Evolutionary conservation across 2,797 vertebrate species (phyloP), one percentile per base, ranked within the genome.

Genomic region (Emydoidea blandingii): DNA sequence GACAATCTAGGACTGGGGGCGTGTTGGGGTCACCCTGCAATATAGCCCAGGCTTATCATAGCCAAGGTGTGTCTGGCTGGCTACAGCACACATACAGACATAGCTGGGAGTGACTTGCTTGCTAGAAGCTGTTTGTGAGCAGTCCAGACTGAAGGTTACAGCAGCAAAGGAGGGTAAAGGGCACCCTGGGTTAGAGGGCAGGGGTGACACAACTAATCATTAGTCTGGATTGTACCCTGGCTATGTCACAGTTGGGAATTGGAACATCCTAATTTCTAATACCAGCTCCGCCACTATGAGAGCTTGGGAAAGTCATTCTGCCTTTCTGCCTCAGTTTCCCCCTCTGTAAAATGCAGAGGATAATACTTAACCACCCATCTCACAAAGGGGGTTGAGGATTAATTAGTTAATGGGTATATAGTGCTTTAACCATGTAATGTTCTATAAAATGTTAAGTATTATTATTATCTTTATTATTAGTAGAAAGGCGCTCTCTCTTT

Each of bases 371-470:
- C 80, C 80, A 11, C 89, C 94, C 87, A 90, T 65, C 86, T 37
- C 59, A 1, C 1, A 79, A 50, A 59, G 47, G 81, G 21, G 78
- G 29, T 49, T 92, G 86, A 84, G 93, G 94, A 96, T 94, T 95
- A 96, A 87, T 96, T 96, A 94, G 90, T 89, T 97, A 97, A 96
- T 94, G 82, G 86, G 47, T 92, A 78, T 80, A 54, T 31, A 90
- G 89, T 11, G 83, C 74, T 97, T 94, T 97, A 91, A 95, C 94
- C 57, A 1, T 65, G 81, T 68, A 74, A 91, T 53, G 62, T 25
- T 44, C 27, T 59, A 94, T 92, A 96, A 96, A 96, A 96, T 92
- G 91, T 82, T 79, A 90, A 92, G 79, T 82, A 57, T 91, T 88
- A 94, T 78, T 93, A 84, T 90, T 87, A 90, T 93, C 88, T 54